Percentiles rank a stretch among this genome's conserved stretches.
Conservation (phyloP, 2,888 invertebrate genomes). For the Anagyrus pseudococci region DNA sequence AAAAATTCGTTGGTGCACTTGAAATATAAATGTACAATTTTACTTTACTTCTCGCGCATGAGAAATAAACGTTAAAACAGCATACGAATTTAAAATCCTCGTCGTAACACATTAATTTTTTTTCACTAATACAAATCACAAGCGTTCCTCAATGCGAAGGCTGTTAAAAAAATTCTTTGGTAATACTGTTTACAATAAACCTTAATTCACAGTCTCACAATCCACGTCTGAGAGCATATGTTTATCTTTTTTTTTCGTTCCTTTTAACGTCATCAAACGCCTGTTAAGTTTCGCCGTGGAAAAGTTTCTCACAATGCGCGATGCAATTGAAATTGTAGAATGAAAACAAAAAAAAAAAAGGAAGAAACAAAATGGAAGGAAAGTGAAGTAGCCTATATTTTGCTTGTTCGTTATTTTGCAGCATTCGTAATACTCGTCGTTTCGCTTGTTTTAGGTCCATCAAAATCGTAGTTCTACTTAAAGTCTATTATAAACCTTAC, state of each 20-base stretch:
- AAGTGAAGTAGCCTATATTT: neutral
- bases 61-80: too few species aligned
- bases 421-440: constrained; percentile 42
- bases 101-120: too few species aligned
- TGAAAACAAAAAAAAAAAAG: constrained; percentile 1
- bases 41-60: too few species aligned
- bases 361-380: neutral
- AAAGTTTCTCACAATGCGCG: constrained; percentile 10
- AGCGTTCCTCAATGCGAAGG: too few species aligned
- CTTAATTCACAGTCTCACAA: constrained; percentile 9
- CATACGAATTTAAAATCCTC: too few species aligned
- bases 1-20: too few species aligned
- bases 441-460: constrained; percentile 49
- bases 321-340: constrained; percentile 14
- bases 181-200: constrained; percentile 33
- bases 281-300: constrained; percentile 21
- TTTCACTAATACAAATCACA: too few species aligned
- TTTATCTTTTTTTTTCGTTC: constrained; percentile 11
- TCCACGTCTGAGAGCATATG: constrained; percentile 35
- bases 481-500: constrained; percentile 37
- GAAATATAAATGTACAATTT: too few species aligned
- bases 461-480: constrained; percentile 45
- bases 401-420: constrained; percentile 18
- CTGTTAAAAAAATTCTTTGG: constrained; percentile 31
- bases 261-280: constrained; percentile 3